These are phyloP conservation scores for Sarcophilus harrisii DNA, from an alignment of 2,797 vertebrate genomes.

Conservation along the genomic window DNA sequence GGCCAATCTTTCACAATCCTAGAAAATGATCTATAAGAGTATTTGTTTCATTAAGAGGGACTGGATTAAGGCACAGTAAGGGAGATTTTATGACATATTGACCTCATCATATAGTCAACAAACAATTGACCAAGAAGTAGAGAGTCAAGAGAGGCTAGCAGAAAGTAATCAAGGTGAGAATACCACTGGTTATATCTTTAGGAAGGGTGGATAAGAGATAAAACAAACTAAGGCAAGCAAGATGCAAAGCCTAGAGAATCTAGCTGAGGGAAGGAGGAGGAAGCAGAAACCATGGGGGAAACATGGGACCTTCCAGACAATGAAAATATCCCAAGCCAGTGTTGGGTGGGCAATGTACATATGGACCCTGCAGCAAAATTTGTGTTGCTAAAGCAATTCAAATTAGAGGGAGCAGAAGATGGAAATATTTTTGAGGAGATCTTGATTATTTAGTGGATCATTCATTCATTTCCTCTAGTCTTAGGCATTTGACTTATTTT, in stretches of 20 bases:
- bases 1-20: neutral
- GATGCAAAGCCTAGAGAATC: neutral
- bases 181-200: neutral
- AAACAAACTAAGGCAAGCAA: neutral
- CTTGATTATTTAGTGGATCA: neutral
- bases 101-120: neutral
- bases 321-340: neutral
- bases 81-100: neutral
- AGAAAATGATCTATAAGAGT: neutral
- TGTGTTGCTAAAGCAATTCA: neutral
- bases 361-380: neutral
- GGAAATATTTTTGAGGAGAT: neutral
- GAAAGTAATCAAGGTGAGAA: neutral
- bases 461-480: neutral
- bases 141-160: neutral
- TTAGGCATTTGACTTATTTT: neutral
- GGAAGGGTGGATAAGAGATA: neutral
- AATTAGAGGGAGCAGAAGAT: neutral
- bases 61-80: neutral
- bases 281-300: neutral
- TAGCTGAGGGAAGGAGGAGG: neutral
- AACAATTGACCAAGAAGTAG: neutral
- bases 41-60: neutral
- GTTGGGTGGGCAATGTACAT: neutral
- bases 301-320: neutral